Conservation (phyloP, 1,140 invertebrate genomes). For the Sinonovacula constricta region DNA sequence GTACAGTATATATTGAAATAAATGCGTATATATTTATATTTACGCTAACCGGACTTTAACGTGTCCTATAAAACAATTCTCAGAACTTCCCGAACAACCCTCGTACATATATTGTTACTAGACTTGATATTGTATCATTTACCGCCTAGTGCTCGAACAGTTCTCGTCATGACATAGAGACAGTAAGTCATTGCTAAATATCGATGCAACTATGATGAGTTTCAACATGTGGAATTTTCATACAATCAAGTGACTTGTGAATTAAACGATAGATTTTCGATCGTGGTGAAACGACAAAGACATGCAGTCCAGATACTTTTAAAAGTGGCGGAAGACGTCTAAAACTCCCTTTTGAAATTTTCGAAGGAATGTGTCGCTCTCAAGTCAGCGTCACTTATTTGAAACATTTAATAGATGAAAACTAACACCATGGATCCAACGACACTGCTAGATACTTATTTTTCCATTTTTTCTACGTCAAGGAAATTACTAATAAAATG, state of each 20-base stretch:
- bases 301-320: conserved; percentile 15
- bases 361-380: conserved; percentile 13
- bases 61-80: no score
- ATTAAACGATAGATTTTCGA: conserved; percentile 28
- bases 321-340: conserved; percentile 9
- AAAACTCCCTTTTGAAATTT: conserved; percentile 13
- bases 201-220: conserved; percentile 6
- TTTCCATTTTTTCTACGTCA: conserved; percentile 14
- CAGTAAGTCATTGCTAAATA: conserved; percentile 16
- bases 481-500: neutral
- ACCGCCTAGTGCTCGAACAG: no score
- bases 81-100: no score
- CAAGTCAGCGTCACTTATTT: conserved; percentile 12
- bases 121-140: no score
- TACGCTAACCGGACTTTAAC: no score
- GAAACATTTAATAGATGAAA: conserved; percentile 19
- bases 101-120: no score
- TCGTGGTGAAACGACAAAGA: conserved; percentile 24
- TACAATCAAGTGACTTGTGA: conserved; percentile 11
- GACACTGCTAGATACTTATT: neutral
- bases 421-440: neutral
- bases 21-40: no score
- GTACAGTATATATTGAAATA: no score
- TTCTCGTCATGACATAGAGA: conserved; percentile 21
- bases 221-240: conserved; percentile 15